Evolutionary conservation across 2,888 invertebrate species (phyloP).

Genomic region (Meandrusa payeni): DNA sequence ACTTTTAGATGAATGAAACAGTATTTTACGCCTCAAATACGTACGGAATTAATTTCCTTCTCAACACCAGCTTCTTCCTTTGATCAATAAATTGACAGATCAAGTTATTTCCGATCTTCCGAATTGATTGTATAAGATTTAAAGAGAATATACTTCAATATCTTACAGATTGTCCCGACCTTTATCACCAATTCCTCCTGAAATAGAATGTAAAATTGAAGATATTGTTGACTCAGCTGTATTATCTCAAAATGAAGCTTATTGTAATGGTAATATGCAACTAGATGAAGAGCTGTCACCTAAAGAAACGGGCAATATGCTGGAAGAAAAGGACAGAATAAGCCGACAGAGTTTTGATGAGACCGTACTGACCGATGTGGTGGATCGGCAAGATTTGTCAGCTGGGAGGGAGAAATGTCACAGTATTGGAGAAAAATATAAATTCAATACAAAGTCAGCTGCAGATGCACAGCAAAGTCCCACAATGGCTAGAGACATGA

Average conservation of each 20-base stretch:
- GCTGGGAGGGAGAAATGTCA: constrained; percentile 69
- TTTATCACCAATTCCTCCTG: constrained; percentile 54
- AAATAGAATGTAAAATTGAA: constrained; percentile 41
- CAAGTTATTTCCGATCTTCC: too few species aligned
- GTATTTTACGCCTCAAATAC: too few species aligned
- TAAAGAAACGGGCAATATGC: constrained; percentile 64
- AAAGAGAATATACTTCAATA: too few species aligned
- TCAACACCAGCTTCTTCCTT: too few species aligned
- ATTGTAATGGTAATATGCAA: constrained; percentile 51
- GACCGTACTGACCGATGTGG: constrained; percentile 53
- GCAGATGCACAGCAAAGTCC: constrained; percentile 71
- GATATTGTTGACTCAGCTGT: constrained; percentile 39
- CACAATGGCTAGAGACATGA: constrained; percentile 86
- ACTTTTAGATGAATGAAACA: too few species aligned
- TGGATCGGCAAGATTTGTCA: constrained; percentile 59
- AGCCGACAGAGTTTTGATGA: constrained; percentile 73
- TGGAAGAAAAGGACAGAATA: constrained; percentile 68
- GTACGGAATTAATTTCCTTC: too few species aligned
- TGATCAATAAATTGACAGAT: too few species aligned
- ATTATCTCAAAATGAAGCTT: constrained; percentile 43
- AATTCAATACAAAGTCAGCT: constrained; percentile 53
- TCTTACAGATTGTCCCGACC: constrained; percentile 63
- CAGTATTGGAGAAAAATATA: constrained; percentile 74
- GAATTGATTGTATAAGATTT: too few species aligned
- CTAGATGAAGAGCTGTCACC: constrained; percentile 58